These are phyloP conservation scores for Thymallus thymallus DNA, from an alignment of 2,113 vertebrate species.

Conservation along the genomic window DNA sequence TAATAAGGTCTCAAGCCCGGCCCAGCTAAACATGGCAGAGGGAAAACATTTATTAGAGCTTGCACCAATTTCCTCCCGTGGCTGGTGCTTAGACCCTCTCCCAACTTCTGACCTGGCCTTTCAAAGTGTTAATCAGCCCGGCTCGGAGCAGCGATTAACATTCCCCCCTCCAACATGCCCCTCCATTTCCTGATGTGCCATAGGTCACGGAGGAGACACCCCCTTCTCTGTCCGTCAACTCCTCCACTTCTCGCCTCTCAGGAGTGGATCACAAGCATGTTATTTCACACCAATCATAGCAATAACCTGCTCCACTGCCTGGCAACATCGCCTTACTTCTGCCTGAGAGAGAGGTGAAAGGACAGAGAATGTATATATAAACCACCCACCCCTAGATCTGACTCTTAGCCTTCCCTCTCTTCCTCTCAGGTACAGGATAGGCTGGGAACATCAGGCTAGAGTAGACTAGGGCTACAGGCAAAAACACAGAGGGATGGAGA, in stretches of 20 bases:
- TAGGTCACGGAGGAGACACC: background rate
- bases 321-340: background rate
- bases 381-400: background rate
- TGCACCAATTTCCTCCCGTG: too few relatives aligned
- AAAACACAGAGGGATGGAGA: too few relatives aligned
- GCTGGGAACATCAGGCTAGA: too few relatives aligned
- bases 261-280: background rate
- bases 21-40: too few relatives aligned
- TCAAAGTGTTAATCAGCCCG: conserved; percentile 4
- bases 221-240: conserved; percentile 6
- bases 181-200: background rate
- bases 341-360: background rate
- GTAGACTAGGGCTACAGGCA: too few relatives aligned
- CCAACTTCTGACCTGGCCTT: background rate
- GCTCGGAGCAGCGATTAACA: conserved; percentile 2
- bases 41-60: too few relatives aligned
- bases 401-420: background rate
- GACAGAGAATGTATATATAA: background rate
- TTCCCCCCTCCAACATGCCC: conserved; percentile 4
- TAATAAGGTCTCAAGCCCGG: too few relatives aligned
- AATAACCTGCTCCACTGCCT: background rate
- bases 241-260: conserved; percentile 13
- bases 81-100: background rate
- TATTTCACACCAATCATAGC: conserved; percentile 6
- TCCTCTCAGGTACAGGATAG: too few relatives aligned